Evolutionary conservation across 2,888 invertebrate genomes (phyloP), one percentile per base, ranked within the genome.

Genomic region (Amphimallon solstitiale): DNA sequence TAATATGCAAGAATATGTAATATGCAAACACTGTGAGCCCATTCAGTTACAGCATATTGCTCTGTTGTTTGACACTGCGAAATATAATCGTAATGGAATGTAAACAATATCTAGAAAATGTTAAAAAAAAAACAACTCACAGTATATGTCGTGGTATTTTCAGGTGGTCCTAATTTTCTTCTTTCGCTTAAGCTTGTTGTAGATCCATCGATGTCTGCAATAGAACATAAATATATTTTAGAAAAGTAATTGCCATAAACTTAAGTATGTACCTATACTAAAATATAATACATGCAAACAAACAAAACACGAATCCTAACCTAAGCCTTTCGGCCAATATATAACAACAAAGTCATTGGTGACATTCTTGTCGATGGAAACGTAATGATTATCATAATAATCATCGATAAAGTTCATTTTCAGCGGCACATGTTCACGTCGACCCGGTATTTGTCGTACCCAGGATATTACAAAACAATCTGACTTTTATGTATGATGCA

Each of bases 121-220:
- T 23, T 23, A 15, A 48, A 49, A 35, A 65, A n/a, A 46, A 21
- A 52, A 59, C 49, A 21, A 83, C 88, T 86, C 81, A 91, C 94
- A 84, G 88, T 90, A 79, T 93, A 92, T 74, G 89, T 87, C 84
- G 89, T 89, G 75, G 93, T 93, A 84, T 91, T 90, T 76, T 90
- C 88, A 40, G 90, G 90, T 65, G 90, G 89, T 68, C 87, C 85
- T 67, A 87, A 86, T 79, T 88, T 85, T 79, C 89, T 88, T 80
- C 89, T 89, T 71, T 85, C 83, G 4, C 78, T 74, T 65, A 83
- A 74, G 72, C 81, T 82, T 65, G 78, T 81, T 29, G 76, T 81
- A 23, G 83, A 82, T 29, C 82, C 81, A 72, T 82, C 87, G 68
- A 86, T 86, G 80, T 90, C 90, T 82, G 75, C 29, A 80, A 59